These are phyloP conservation scores for Lamellibrachia luymesi DNA, from an alignment of 1,140 invertebrate species.

Conservation along the genomic window DNA sequence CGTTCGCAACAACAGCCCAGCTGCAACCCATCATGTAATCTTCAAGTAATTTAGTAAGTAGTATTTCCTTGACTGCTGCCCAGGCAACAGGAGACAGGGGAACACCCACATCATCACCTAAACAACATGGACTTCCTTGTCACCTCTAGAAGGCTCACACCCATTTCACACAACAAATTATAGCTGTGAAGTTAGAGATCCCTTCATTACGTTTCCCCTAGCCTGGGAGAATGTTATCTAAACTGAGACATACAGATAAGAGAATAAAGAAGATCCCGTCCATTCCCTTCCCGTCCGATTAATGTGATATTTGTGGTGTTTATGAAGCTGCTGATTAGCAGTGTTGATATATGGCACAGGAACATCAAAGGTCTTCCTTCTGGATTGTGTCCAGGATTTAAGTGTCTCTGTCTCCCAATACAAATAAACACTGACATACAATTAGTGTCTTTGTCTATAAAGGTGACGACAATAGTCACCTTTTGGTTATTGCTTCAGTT, in stretches of 20 bases:
- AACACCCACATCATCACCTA: neutral
- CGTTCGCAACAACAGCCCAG: neutral
- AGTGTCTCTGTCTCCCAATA: neutral
- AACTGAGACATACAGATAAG: neutral
- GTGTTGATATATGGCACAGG: neutral
- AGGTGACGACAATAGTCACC: neutral
- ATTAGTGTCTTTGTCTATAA: neutral
- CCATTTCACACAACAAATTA: neutral
- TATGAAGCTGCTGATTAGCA: neutral
- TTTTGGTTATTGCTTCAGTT: neutral
- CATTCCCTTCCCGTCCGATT: neutral
- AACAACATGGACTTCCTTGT: neutral
- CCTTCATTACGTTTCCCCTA: neutral
- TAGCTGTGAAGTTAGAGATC: neutral
- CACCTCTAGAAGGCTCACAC: neutral
- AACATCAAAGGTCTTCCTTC: neutral
- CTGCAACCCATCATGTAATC: neutral
- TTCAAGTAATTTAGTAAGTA: conserved; percentile 6
- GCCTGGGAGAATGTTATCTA: neutral
- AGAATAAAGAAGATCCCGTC: neutral
- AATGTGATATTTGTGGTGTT: neutral
- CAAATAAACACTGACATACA: neutral
- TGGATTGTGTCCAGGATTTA: neutral
- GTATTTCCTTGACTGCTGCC: neutral
- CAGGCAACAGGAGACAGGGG: neutral